phyloP scores from a whole-genome alignment of 2,888 invertebrate species.

The Iphiclides podalirius region DNA sequence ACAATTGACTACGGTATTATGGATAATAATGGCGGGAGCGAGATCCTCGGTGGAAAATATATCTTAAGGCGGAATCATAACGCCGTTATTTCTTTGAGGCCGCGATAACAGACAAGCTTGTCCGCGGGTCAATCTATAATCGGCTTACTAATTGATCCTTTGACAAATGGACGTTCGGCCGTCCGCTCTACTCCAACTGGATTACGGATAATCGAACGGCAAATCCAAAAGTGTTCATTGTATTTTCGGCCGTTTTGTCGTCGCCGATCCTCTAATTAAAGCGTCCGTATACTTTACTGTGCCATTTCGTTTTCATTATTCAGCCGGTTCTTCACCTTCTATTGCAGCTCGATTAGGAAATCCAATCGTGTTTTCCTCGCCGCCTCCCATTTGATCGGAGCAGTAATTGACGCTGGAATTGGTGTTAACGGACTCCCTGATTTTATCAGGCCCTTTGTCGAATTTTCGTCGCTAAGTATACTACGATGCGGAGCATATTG shows the following conservation, averaged over 20 bases:
- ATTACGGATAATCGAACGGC: conserved; percentile 15
- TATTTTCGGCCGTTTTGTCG: conserved; percentile 9
- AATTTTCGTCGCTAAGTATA: too few relatives aligned
- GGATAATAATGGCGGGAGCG: background rate
- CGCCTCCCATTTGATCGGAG: conserved; percentile 8
- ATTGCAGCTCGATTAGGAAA: conserved; percentile 5
- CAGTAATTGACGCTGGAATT: conserved; percentile 11
- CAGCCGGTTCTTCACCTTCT: background rate
- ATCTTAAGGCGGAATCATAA: background rate
- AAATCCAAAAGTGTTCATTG: conserved; percentile 17
- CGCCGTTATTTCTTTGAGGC: conserved; percentile 2
- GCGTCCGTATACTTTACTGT: conserved; percentile 5
- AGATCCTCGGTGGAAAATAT: background rate
- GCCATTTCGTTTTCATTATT: conserved; percentile 15
- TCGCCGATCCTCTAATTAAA: conserved; percentile 16
- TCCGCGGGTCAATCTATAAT: conserved; percentile 23
- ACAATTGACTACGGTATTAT: background rate
- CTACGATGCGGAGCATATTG: too few relatives aligned
- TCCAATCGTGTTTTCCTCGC: conserved; percentile 10
- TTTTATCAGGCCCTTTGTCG: conserved; percentile 2
- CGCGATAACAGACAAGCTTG: conserved; percentile 7
- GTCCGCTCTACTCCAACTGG: conserved; percentile 12
- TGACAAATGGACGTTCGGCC: conserved; percentile 23
- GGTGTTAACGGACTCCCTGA: conserved; percentile 14
- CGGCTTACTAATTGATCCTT: conserved; percentile 29